Evolutionary conservation across 2,113 vertebrate species (phyloP).

Genomic region (Chlamydotis undulata): DNA sequence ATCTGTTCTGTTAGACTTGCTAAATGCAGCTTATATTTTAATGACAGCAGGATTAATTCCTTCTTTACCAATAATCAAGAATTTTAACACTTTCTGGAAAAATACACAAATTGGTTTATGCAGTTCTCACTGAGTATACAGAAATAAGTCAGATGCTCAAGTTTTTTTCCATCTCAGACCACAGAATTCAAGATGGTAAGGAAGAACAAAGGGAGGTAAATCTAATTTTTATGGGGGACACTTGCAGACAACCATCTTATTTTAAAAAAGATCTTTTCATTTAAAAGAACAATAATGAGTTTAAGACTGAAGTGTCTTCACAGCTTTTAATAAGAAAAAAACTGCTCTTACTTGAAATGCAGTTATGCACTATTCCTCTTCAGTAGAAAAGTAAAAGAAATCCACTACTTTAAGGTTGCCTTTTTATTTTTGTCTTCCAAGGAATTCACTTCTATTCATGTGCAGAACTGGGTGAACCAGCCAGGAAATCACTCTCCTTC

Average conservation of each 20-base stretch:
- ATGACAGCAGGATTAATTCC: not conserved
- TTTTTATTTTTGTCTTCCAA: not conserved
- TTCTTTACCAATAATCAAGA: not conserved
- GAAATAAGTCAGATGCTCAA: not conserved
- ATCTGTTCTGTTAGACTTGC: not conserved
- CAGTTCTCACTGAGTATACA: not conserved
- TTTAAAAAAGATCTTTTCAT: not conserved
- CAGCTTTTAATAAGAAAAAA: not conserved
- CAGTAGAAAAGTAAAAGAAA: not conserved
- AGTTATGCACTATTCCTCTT: not conserved
- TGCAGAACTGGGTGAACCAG: not conserved
- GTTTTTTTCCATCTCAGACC: not conserved
- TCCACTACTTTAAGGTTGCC: not conserved
- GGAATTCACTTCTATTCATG: not conserved
- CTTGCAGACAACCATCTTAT: not conserved
- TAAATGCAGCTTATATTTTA: not conserved
- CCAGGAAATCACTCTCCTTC: not conserved
- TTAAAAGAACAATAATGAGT: not conserved
- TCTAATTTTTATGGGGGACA: not conserved
- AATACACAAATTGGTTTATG: not conserved
- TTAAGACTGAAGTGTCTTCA: not conserved
- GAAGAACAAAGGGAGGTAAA: not conserved
- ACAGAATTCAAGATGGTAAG: not conserved
- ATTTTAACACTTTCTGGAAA: not conserved
- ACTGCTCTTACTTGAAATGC: not conserved